Conservation (phyloP, 2,797 vertebrate species). For the Crocodylus rhombifer region DNA sequence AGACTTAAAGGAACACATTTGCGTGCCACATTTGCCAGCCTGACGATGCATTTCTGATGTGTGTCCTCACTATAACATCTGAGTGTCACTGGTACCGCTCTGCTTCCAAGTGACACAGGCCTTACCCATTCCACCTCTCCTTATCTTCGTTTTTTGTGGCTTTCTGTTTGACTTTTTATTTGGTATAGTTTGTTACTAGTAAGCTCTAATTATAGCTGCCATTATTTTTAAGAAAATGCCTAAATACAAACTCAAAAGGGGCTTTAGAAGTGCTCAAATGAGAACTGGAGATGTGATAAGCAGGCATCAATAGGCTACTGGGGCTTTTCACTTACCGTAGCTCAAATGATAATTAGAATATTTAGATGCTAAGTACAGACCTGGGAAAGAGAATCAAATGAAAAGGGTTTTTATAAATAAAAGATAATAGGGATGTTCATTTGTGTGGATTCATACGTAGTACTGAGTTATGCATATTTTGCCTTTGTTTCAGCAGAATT, state of each 20-base stretch:
- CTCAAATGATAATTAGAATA: conserved; percentile 74
- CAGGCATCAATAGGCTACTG: conserved; percentile 44
- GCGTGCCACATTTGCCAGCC: conserved; percentile 44
- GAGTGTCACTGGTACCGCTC: conserved; percentile 30
- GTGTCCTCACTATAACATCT: neutral
- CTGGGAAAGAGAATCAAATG: conserved; percentile 54
- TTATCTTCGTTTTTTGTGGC: conserved; percentile 39
- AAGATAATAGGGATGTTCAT: conserved; percentile 36
- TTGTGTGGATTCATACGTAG: conserved; percentile 32
- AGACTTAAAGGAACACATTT: conserved; percentile 1
- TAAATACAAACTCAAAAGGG: conserved; percentile 54
- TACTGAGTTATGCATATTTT: conserved; percentile 38
- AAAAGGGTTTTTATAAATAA: conserved; percentile 42
- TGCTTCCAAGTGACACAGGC: conserved; percentile 35
- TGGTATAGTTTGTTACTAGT: conserved; percentile 52
- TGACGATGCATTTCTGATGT: conserved; percentile 24
- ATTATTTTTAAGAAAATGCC: conserved; percentile 65
- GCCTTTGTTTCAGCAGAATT: conserved; percentile 54
- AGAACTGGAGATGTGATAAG: conserved; percentile 68
- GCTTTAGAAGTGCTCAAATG: conserved; percentile 60
- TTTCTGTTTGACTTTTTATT: conserved; percentile 59
- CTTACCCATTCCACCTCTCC: conserved; percentile 22
- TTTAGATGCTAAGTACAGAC: conserved; percentile 63
- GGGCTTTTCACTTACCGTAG: conserved; percentile 57
- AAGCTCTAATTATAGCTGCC: conserved; percentile 64